Base-by-base conservation (phyloP, 2,113 vertebrate genomes). In the Perca schrenkii region DNA sequence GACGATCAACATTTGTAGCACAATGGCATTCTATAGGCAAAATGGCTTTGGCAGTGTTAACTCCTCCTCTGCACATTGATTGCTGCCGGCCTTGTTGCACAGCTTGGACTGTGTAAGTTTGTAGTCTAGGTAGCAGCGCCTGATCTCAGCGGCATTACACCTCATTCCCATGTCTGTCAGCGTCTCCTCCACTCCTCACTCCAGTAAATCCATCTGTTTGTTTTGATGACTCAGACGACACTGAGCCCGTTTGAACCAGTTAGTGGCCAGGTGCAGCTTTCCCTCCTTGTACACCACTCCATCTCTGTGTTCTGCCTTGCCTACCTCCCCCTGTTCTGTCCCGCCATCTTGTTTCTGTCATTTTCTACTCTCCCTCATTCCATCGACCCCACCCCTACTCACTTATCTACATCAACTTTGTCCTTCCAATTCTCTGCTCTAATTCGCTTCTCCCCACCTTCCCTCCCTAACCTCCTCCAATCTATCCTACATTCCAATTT, bases 191-290 rank as follows among this genome's bases (percentile, higher is more conserved):
- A 22, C 53, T 75, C 40, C 22, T 50, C 61, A 22, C 53, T 50
- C 65, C 81, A 79, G 69, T 78, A 82, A 86, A 87, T 87, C 81
- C 79, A 68, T 76, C 72, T 77, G 84, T 89, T 84, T 64, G 73
- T 78, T 71, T 40, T 71, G 88, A 86, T 87, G 80, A 85, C 77
- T 88, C 89, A 79, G 80, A 77, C 36, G 56, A 81, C 78, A 75
- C 43, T 7, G 73, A 78, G 72, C 64, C 60, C 4, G 46, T 65
- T 56, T 28, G 61, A 77, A 58, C 68, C 74, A 43, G 25, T 89
- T 74, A 75, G 60, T 63, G 62, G 53, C 50, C 68, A 49, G 56
- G 22, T 80, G 58, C 75, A 63, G 68, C 50, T 63, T 70, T 77
- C 71, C 53, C 11, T 73, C 63, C 21, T n/a, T 53, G 28, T 28